A percentile compares a stretch with the other conserved stretches of the same genome.
Conservation (phyloP, 92 coral and sea anemone species). For the Actinernus sp. region DNA sequence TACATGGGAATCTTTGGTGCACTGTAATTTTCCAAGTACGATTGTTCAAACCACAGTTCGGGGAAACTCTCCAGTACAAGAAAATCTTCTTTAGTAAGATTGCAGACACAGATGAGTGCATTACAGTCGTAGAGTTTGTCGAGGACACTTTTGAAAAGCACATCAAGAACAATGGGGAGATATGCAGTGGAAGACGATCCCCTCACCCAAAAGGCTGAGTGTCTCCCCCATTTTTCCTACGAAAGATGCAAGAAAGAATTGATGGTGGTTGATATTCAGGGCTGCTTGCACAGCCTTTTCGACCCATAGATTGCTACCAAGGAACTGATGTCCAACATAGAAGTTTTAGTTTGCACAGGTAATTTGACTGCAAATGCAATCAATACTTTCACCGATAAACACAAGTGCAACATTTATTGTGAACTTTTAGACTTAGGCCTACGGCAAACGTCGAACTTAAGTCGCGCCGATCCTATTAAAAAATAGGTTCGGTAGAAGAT, state of each 20-base stretch:
- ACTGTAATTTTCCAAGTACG: too few relatives aligned
- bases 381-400: constrained; percentile 14
- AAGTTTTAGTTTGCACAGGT: constrained; percentile 30
- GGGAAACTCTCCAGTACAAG: constrained; percentile 18
- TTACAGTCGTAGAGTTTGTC: constrained; percentile 30
- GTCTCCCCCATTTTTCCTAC: constrained; percentile 33
- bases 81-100: constrained; percentile 30
- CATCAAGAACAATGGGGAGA: constrained; percentile 21
- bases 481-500: too few relatives aligned
- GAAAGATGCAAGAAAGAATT: constrained; percentile 21
- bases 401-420: constrained; percentile 31
- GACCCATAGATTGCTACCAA: constrained; percentile 33
- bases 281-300: constrained; percentile 23
- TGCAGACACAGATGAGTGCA: constrained; percentile 10
- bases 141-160: constrained; percentile 23
- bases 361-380: constrained; percentile 24
- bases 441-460: too few relatives aligned
- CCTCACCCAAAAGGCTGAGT: constrained; percentile 28
- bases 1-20: too few relatives aligned
- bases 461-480: too few relatives aligned
- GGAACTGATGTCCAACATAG: constrained; percentile 1
- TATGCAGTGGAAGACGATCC: constrained; percentile 10
- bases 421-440: constrained; percentile 14
- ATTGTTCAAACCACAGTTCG: constrained; percentile 7
- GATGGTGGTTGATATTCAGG: constrained; percentile 36